Base-by-base conservation (phyloP, 2,113 vertebrate genomes). In the Cyprinodon variegatus region DNA sequence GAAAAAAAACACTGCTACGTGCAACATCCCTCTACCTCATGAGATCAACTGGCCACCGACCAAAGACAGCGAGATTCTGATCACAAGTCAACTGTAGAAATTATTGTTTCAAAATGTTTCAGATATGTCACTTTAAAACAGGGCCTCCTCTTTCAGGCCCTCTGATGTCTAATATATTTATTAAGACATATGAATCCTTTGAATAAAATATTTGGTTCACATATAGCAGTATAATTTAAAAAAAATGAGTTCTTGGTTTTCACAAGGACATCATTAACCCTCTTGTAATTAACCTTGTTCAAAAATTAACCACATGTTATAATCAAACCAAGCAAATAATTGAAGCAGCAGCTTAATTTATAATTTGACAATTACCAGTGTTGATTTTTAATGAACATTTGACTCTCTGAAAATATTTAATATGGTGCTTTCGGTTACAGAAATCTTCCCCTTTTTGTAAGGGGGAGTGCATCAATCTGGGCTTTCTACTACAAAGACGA, bases 311-410 rank as follows among this genome's bases (percentile, higher is more conserved):
- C 92, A 88, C 90, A 79, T 81, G 84, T 92, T 94, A 91, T 93
- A 93, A 94, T 93, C 91, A 94, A 93, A 94, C 90, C 90, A 91
- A 91, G 93, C 92, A 94, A 94, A 94, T 94, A 93, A 93, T 93
- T 94, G 93, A 93, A 92, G 93, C 85, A 81, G 79, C 85, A 82
- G 92, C 90, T 94, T 93, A 88, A 93, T 94, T 94, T 93, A 93
- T 93, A 91, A 93, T 93, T 93, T 92, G 91, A 87, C 89, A 88
- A 91, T 93, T 84, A 88, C 82, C 84, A 73, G 84, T 84, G 45
- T 82, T 61, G 83, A 74, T 83, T 91, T 57, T 89, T 93, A 93
- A 93, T 93, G 92, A 93, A 93, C 77, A 72, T 74, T 70, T 81
- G 78, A 77, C 50, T 57, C 50, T 53, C 50, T 53, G 15, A 53